Conservation (phyloP, 2,888 invertebrate genomes). For the Ganaspis brasiliensis region DNA sequence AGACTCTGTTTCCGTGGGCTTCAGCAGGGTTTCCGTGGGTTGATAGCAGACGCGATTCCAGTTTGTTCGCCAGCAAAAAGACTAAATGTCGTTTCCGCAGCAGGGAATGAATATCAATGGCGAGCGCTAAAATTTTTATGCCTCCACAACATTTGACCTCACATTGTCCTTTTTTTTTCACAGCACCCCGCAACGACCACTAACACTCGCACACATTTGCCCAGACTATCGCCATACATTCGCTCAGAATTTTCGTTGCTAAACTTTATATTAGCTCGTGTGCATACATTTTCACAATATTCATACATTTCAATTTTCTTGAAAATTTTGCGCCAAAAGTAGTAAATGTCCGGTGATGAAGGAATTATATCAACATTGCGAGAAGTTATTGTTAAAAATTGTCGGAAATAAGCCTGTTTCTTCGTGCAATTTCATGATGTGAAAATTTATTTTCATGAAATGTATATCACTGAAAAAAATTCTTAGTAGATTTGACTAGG, state of each 20-base stretch:
- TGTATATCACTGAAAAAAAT: too few relatives aligned
- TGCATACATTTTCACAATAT: constrained; percentile 11
- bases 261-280: constrained; percentile 1
- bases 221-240: neutral
- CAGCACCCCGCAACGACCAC: constrained; percentile 5
- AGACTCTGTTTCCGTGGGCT: constrained; percentile 36
- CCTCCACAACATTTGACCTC: constrained; percentile 42
- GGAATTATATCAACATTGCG: constrained; percentile 8
- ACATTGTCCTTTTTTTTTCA: constrained; percentile 21
- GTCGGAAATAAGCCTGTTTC: constrained; percentile 5
- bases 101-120: constrained; percentile 36
- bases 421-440: neutral
- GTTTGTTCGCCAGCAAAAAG: constrained; percentile 44
- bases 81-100: constrained; percentile 44
- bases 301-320: constrained; percentile 14
- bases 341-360: constrained; percentile 2
- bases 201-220: neutral
- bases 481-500: too few relatives aligned
- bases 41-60: constrained; percentile 38
- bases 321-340: neutral
- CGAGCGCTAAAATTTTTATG: constrained; percentile 40
- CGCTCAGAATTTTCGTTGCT: neutral
- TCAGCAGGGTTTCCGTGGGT: constrained; percentile 31
- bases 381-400: constrained; percentile 10
- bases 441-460: too few relatives aligned